Evolutionary conservation across 2,888 invertebrate genomes (phyloP), one percentile per base, ranked within the genome.

Genomic region (Spodoptera picta): DNA sequence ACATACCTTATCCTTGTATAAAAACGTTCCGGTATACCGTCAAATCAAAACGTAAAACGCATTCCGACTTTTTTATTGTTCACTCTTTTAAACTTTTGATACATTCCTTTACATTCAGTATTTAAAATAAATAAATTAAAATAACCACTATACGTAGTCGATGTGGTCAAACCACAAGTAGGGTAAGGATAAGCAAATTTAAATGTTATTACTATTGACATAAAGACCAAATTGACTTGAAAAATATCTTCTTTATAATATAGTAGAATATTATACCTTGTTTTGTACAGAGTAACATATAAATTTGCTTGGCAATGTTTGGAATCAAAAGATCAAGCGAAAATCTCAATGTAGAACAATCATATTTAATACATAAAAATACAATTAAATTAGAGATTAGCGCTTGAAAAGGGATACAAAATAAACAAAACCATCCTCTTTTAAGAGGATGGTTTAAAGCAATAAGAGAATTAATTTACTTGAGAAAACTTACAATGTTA

Each of bases 81-180:
- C 54, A 74, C 62, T 79, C 36, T 54, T 66, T 70, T 56, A 41
- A 55, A 60, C 54, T 68, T 76, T 82, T 82, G 84, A 83, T 84
- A 83, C 83, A 83, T 81, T 81, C 81, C 78, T 69, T 73, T 74
- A 78, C 61, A 75, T 47, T 46, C 3, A 3, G 36, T 45, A 27
- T n/a, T 23, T 65, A 14, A 14, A 47, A 57, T 60, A 64, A 69
- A 66, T 66, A 66, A 64, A 71, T 60, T 63, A 76, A 1, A 5
- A 44, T 42, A 41, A 23, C 36, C 6, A 36, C 36, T 6, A 7
- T 7, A 19, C 42, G 59, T 49, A 44, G 64, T 61, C 55, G 43
- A 52, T 31, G 57, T 23, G 14, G 36, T 36, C 6, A 36, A 36
- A 57, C 44, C 49, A 66, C 57, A 55, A 51, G 11, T 19, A 31